These are phyloP conservation scores for Rhinatrema bivittatum DNA, from an alignment of 2,797 vertebrate species.

Conservation along the genomic window DNA sequence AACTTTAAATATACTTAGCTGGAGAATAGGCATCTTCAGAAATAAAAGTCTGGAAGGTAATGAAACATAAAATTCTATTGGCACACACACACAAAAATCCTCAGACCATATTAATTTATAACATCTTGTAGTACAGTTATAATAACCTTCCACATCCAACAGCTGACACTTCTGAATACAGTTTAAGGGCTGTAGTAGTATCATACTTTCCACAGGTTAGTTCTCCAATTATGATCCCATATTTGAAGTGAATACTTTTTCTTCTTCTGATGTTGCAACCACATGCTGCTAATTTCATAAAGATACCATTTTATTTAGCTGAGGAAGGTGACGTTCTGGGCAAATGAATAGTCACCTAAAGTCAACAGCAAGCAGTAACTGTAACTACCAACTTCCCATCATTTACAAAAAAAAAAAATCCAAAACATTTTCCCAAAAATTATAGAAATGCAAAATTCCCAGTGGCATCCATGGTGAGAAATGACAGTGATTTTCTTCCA, in stretches of 20 bases:
- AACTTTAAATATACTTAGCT: too few relatives aligned
- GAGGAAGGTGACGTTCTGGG: slow-evolving; percentile 62
- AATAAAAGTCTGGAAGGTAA: too few relatives aligned
- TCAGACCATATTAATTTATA: too few relatives aligned
- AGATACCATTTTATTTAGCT: slow-evolving; percentile 71
- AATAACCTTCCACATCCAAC: too few relatives aligned
- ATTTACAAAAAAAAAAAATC: slow-evolving; percentile 47
- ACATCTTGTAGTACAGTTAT: too few relatives aligned
- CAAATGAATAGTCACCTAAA: slow-evolving; percentile 46
- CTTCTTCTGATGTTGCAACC: slow-evolving; percentile 32
- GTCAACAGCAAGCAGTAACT: slow-evolving; percentile 47
- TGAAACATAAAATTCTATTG: too few relatives aligned
- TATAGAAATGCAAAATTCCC: slow-evolving; percentile 40
- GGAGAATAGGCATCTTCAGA: too few relatives aligned
- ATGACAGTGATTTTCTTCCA: slow-evolving; percentile 41
- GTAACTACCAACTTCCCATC: slow-evolving; percentile 58
- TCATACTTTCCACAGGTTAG: slow-evolving; percentile 62
- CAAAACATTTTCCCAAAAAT: slow-evolving; percentile 48
- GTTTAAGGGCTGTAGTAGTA: slow-evolving; percentile 35
- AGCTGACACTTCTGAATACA: slow-evolving; percentile 27
- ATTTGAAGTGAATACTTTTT: slow-evolving; percentile 46
- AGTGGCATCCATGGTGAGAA: slow-evolving; percentile 40
- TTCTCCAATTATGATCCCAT: slow-evolving; percentile 61
- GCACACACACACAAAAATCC: too few relatives aligned
- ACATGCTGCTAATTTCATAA: slow-evolving; percentile 58